A percentile compares a stretch with the other conserved stretches of the same genome.
Conservation (phyloP, 35 echinoderm and acorn worm species). For the Amphiura filiformis region DNA sequence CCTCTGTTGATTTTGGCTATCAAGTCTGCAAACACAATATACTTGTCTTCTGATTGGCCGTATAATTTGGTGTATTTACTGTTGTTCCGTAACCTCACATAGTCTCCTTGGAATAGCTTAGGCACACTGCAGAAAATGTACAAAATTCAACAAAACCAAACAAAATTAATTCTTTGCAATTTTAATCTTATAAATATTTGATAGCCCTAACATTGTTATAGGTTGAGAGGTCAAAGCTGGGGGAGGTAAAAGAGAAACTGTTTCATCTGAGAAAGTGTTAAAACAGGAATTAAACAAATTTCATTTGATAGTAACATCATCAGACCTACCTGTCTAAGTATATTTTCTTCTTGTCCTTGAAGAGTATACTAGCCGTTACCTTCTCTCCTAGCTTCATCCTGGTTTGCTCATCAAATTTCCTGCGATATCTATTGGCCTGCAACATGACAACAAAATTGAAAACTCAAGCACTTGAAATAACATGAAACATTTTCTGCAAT, state of each 20-base stretch:
- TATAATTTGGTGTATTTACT: constrained; percentile 67
- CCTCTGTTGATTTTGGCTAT: constrained; percentile 87
- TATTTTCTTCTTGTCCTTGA: constrained; percentile 95
- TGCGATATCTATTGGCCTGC: constrained; percentile 73
- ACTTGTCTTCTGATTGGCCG: constrained; percentile 59
- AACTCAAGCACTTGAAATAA: neutral
- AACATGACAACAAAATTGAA: neutral
- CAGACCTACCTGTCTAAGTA: constrained; percentile 75
- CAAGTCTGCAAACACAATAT: constrained; percentile 84
- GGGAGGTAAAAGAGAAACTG: too few relatives aligned
- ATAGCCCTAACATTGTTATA: too few relatives aligned
- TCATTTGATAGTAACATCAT: too few relatives aligned
- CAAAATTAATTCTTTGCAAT: too few relatives aligned
- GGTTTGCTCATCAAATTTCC: constrained; percentile 84
- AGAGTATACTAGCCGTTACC: constrained; percentile 88
- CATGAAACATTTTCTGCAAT: neutral
- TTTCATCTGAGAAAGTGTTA: too few relatives aligned
- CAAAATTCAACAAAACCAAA: neutral
- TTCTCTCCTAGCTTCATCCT: constrained; percentile 78
- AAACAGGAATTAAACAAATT: too few relatives aligned
- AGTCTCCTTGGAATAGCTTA: constrained; percentile 74
- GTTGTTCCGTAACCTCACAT: constrained; percentile 70
- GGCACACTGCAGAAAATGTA: constrained; percentile 51
- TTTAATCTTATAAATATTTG: too few relatives aligned
- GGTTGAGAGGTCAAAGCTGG: too few relatives aligned